Evolutionary conservation across 2,113 vertebrate species (phyloP), one percentile per base, ranked within the genome.

Genomic region (Syngnathus floridae): DNA sequence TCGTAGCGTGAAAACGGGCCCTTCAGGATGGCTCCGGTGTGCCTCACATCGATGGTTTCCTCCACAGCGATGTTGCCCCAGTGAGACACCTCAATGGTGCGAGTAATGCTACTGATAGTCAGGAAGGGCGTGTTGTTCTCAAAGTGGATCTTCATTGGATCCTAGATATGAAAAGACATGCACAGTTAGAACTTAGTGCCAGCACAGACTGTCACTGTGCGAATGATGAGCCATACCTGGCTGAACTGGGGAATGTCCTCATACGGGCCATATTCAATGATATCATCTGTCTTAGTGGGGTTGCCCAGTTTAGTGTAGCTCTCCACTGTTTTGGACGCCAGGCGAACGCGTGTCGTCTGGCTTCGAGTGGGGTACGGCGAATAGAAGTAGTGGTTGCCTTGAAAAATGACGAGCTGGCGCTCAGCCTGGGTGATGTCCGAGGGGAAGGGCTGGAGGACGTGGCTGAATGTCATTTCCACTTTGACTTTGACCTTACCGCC

Each of bases 21-120:
- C 82, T 95, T 97, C n/a, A 99, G 92, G 38, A 88, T 74, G 3
- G 96, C 97, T 5, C 97, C 97, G 0, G 96, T 97, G 84, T 99
- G 97, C 77, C 96, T 95, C 73, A 99, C 78, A 81, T 98, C 95
- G 36, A 99, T 91, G 0, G 94, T 97, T 74, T 99, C 97, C 65
- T 99, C 96, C 67, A 99, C 97, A 0, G 97, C 97, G 36, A 99
- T 98, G 84, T 99, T 98, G 0, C 97, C 97, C 97, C 97, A 99
- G 83, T 98, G 97, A 46, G 97, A 99, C 37, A 99, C 95, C 83
- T 99, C 97, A 0, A 99, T 97, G 72, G 91, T 90, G 7, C 97
- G 91, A 1, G 91, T 94, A 90, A 99, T 95, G 69, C 92, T 94
- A 73, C 93, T 94, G 85, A 99, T 94, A 62, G 95, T 98, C 72